Base-by-base conservation (phyloP, 37 sponge, comb jelly and placozoan genomes). In the Geodia barretti region DNA sequence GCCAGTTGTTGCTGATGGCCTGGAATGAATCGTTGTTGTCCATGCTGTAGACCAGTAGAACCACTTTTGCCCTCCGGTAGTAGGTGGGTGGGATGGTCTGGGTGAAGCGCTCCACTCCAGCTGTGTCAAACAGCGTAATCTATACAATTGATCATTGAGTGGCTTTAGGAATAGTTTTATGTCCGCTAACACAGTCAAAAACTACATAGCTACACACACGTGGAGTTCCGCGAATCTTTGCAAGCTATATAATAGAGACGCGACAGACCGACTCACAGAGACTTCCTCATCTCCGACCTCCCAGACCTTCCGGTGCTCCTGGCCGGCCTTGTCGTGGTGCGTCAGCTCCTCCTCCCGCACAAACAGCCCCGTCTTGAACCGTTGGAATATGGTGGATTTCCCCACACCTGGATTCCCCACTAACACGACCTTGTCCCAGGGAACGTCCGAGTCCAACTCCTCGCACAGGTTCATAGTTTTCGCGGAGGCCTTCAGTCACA, bases 91-190 rank as follows among this genome's bases (percentile, higher is more conserved):
- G 91, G 25, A 91, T 39, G 3, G 91, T 91, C 1, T 67, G 70
- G 26, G 71, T 72, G 60, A 68, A 79, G 23, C 87, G 65, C 74
- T 91, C 91, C 87, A 91, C 82, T 0, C 91, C 91, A 30, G 91
- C 91, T 41, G 91, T 91, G 70, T 91, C 91, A 74, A 76, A 86
- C 64, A 91, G 70, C 21, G 79, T 91, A 28, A 91, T n/a, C 91
- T 91, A 74, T n/a, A 64, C 1, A 4, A 31, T 47, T 47, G 7
- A 30, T 70, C 5, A 70, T 35, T 70, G 5, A 17, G 30, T 14
- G 39, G 66, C 26, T n/a, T 24, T 65, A 65, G 66, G 25, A 65
- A 7, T 24, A 65, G 66, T 24, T n/a, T n/a, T n/a, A 65, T 30
- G 33, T 9, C 21, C 9, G 39, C 54, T 14, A 35, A 30, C 20